Evolutionary conservation across 2,888 invertebrate genomes (phyloP), one percentile per base, ranked within the genome.

Genomic region (Kuschelorhynchus macadamiae): DNA sequence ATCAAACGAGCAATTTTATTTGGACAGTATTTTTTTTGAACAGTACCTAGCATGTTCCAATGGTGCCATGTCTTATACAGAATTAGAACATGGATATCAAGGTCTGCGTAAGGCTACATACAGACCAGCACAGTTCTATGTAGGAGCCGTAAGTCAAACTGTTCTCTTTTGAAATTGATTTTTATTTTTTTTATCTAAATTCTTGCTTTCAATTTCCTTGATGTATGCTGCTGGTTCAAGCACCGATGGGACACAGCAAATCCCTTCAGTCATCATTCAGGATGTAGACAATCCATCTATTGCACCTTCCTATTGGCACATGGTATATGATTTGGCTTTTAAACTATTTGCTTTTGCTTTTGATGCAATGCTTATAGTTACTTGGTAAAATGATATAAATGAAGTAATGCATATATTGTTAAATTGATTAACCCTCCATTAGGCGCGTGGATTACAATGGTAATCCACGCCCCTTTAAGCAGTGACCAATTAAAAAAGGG

Each of bases 71-170:
- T 95, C 95, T 83, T 95, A 95, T 85, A 94, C 94, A 83, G 95
- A 95, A 87, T 86, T 95, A 80, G 95, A 95, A 87, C 93, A 93
- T 87, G 95, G 95, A 77, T 95, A 95, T 86, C 95, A 94, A 88
- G 95, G 92, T 79, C 87, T 93, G 82, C 89, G 90, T 82, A 92
- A 91, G 85, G 88, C 89, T 56, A 70, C 77, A 76, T 83, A 86
- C 80, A 79, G 82, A 75, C 87, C 87, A 73, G 89, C 89, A 71
- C 88, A 91, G 79, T 92, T 92, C 85, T 91, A 90, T 86, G 88
- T 92, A 81, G 92, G 91, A 78, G 88, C 88, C 79, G 89, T 89
- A 87, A 88, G 88, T 88, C 74, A 33, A 9, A 20, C 33, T 50
- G 49, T 70, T 17, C 33, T 44, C 61, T 49, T 20, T 57, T 62